Base-by-base conservation (phyloP, 53 echinoderm and acorn worm species). In the Paracentrotus lividus region DNA sequence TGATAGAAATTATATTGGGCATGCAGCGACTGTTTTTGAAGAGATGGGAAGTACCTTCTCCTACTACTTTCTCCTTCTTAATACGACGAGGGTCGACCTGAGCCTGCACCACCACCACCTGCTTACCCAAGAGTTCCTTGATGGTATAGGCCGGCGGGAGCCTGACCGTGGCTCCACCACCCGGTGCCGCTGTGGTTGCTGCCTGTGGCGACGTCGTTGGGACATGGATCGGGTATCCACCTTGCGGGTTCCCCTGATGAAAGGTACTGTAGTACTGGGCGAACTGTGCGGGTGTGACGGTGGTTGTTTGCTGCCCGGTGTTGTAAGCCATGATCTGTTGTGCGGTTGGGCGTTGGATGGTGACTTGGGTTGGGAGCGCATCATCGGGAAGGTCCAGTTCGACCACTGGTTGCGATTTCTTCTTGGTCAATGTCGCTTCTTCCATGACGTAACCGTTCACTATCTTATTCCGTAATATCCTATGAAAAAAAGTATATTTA, bases 391-490 rank as follows among this genome's bases (percentile, higher is more conserved):
- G 54, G 15, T 86, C 89, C 2, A 72, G 49, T n/a, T 49, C 84
- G 36, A 31, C n/a, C 0, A 66, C 42, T 24, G 10, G 40, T 26
- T 56, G 27, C 12, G 58, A 8, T 77, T 95, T 95, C 81, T 93
- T 95, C 34, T 93, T 95, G 16, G 98, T 98, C 38, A 98, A 94
- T 20, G 95, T 94, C 18, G 95, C 93, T 32, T 98, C 98, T 29
- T 96, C 95, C 59, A 95, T 58, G 58, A 98, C 98, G 49, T 93
- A 96, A 27, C 98, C 98, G 34, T 98, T 98, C 33, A 95, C 95
- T n/a, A 98, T 98, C 94, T 98, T 98, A 90, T 98, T 98, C 43
- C 98, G 94, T 56, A 98, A 91, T 54, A 98, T 98, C 96, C 97
- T 97, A 90, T 15, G n/a, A 55, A 66, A 4, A 52, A 59, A 51